Conservation (phyloP, 2,888 invertebrate genomes). For the Horisme vitalbata region DNA sequence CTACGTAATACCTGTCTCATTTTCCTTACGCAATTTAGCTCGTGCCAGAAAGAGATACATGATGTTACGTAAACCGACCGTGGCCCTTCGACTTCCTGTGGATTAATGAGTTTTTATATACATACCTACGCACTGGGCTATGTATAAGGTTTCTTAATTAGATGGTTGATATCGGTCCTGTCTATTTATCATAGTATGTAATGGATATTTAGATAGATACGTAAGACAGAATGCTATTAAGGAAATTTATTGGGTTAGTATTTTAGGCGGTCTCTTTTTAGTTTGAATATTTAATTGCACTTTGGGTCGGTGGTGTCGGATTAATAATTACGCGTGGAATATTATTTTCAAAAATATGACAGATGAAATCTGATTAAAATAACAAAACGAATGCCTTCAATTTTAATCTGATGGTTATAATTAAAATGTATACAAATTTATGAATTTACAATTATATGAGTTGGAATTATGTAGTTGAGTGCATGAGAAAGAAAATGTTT, state of each 20-base stretch:
- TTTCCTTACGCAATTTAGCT: slow-evolving; percentile 42
- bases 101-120: slow-evolving; percentile 54
- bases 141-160: slow-evolving; percentile 52
- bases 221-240: slow-evolving; percentile 33
- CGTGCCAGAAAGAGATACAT: slow-evolving; percentile 49
- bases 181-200: slow-evolving; percentile 35
- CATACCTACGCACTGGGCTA: slow-evolving; percentile 46
- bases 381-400: slow-evolving; percentile 24
- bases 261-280: slow-evolving; percentile 35
- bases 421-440: slow-evolving; percentile 21
- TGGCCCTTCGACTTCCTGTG: slow-evolving; percentile 52
- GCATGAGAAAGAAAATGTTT: slow-evolving; percentile 16
- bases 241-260: slow-evolving; percentile 37
- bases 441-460: slow-evolving; percentile 19
- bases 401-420: slow-evolving; percentile 25
- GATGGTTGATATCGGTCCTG: slow-evolving; percentile 45
- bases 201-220: slow-evolving; percentile 34
- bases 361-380: slow-evolving; percentile 33
- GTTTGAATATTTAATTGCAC: slow-evolving; percentile 34
- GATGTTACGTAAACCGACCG: slow-evolving; percentile 45
- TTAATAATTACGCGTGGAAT: slow-evolving; percentile 35
- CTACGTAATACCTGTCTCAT: slow-evolving; percentile 66
- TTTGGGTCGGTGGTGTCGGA: slow-evolving; percentile 30
- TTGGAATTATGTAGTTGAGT: slow-evolving; percentile 10
- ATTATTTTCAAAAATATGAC: slow-evolving; percentile 34